Evolutionary conservation across 2,888 invertebrate genomes (phyloP).

Genomic region (Synanthedon vespiformis): DNA sequence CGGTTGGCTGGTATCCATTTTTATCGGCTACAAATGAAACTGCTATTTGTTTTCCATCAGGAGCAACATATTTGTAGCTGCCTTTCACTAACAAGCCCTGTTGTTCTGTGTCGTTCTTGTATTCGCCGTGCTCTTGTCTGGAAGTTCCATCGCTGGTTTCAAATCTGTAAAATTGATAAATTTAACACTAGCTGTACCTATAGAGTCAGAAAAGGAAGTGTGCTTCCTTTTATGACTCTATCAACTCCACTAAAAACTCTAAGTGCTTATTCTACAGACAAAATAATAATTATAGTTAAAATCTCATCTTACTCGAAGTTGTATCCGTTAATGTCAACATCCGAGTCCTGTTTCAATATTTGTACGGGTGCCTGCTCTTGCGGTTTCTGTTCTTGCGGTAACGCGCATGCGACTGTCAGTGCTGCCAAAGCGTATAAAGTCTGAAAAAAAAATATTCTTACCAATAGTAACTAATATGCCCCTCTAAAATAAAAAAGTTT

Average conservation of each 20-base stretch:
- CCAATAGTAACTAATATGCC: no score
- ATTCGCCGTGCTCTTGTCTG: constrained; percentile 73
- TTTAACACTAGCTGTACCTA: no score
- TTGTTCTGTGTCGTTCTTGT: constrained; percentile 75
- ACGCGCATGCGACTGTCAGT: constrained; percentile 39
- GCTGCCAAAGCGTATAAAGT: constrained; percentile 40
- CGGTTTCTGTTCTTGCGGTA: constrained; percentile 27
- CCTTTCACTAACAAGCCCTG: constrained; percentile 74
- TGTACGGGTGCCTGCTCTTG: constrained; percentile 42
- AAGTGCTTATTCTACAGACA: neutral
- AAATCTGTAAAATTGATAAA: constrained; percentile 41
- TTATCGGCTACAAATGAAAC: constrained; percentile 73
- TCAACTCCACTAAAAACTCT: neutral
- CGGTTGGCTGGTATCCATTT: constrained; percentile 70
- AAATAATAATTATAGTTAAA: neutral
- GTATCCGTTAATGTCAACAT: constrained; percentile 73
- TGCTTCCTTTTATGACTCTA: no score
- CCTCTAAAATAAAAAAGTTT: no score
- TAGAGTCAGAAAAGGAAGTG: no score
- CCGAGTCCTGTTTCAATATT: constrained; percentile 73
- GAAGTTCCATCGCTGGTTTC: constrained; percentile 77
- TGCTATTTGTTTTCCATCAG: constrained; percentile 74
- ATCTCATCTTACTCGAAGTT: constrained; percentile 71
- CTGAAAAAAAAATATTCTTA: constrained; percentile 35
- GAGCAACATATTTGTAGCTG: constrained; percentile 73